Evolutionary conservation across 2,113 vertebrate species (phyloP).

Genomic region (Sylvilagus bachmani): DNA sequence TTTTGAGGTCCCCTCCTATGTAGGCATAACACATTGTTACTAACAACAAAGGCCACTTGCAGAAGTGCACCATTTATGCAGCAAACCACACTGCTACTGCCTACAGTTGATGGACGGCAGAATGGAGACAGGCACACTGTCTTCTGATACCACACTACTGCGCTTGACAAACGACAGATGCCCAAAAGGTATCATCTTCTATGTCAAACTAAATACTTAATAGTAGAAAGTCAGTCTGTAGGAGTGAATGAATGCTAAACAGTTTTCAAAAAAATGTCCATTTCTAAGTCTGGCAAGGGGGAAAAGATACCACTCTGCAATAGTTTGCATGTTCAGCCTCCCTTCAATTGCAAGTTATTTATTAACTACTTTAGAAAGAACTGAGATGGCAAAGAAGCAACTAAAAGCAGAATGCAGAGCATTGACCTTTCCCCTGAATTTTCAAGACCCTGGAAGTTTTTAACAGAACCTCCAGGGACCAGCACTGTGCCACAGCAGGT

Average conservation of each 20-base stretch:
- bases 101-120: no score
- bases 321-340: not conserved
- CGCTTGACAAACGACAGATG: not conserved
- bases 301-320: not conserved
- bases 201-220: not conserved
- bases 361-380: not conserved
- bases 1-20: no score
- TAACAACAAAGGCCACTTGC: not conserved
- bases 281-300: not conserved
- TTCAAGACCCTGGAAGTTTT: not conserved
- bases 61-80: not conserved
- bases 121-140: not conserved
- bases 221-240: not conserved
- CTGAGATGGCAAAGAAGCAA: not conserved
- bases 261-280: not conserved
- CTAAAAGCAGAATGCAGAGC: not conserved
- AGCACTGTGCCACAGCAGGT: no score
- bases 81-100: no score
- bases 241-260: not conserved
- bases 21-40: not conserved
- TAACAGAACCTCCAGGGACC: not conserved
- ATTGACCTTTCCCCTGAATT: not conserved
- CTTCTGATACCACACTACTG: not conserved
- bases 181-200: not conserved
- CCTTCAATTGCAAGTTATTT: slow-evolving; percentile 12